phyloP scores from a whole-genome alignment of 92 coral and sea anemone genomes.

The Palythoa grandiflora region DNA sequence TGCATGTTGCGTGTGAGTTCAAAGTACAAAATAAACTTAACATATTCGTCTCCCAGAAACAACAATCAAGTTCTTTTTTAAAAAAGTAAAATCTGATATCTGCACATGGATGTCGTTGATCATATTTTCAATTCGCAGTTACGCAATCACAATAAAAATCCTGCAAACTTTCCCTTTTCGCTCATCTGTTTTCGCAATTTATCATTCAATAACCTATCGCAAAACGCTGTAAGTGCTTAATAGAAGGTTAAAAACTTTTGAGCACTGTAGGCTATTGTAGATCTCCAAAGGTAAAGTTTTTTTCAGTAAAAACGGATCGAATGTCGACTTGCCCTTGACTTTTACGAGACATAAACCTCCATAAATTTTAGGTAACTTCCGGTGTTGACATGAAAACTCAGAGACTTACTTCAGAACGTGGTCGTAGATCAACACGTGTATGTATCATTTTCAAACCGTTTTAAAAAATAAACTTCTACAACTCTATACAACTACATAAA shows the following conservation, averaged over 20 bases:
- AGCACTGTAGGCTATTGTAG: not conserved
- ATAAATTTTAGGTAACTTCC: constrained; percentile 17
- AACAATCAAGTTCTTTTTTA: not conserved
- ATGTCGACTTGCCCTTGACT: constrained; percentile 5
- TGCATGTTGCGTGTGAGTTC: not conserved
- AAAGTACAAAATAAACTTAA: not conserved
- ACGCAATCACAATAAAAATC: not conserved
- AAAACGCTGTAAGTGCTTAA: not conserved
- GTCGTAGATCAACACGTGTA: not conserved
- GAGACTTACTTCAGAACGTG: too few species aligned
- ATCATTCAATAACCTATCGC: not conserved
- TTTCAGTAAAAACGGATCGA: not conserved
- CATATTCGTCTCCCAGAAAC: not conserved
- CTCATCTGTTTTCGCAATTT: not conserved
- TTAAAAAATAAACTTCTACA: too few species aligned
- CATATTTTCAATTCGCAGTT: not conserved
- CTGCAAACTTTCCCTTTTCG: not conserved
- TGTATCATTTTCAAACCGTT: not conserved
- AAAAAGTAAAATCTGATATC: not conserved
- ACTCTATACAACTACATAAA: too few species aligned
- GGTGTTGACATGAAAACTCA: not conserved
- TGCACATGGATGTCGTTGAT: not conserved
- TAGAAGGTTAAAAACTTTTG: not conserved
- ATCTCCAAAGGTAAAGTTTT: not conserved
- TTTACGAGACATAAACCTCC: not conserved